A percentile compares a stretch with the other conserved stretches of the same genome.
These are phyloP conservation scores for Hiodon tergisus DNA, from an alignment of 2,113 vertebrate genomes.

Conservation along the genomic window DNA sequence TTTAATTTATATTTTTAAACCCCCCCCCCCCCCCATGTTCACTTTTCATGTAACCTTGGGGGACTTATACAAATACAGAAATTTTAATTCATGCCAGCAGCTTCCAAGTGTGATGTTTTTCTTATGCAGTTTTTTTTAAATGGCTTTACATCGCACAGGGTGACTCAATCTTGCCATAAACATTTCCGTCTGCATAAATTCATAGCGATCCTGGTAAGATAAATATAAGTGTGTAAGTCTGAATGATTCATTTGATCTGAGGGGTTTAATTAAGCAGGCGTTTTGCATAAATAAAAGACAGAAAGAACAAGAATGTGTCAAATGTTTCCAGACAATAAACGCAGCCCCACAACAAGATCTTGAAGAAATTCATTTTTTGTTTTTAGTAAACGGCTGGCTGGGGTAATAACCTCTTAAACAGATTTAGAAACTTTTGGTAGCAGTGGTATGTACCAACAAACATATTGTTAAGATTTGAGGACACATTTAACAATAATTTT, in stretches of 20 bases:
- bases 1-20: too few relatives aligned
- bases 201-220: neutral
- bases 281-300: neutral
- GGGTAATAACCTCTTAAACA: too few relatives aligned
- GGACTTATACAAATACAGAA: neutral
- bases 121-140: neutral
- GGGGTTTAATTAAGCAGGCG: constrained; percentile 8
- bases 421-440: too few relatives aligned
- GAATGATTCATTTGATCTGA: neutral
- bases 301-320: neutral
- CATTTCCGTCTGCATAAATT: constrained; percentile 6
- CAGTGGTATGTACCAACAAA: too few relatives aligned
- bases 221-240: constrained; percentile 1
- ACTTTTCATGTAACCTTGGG: neutral
- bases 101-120: constrained; percentile 1
- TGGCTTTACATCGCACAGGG: neutral
- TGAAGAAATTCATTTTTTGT: too few relatives aligned
- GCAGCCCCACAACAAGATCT: too few relatives aligned
- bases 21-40: neutral
- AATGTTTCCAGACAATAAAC: neutral
- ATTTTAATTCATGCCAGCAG: neutral
- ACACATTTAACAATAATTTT: too few relatives aligned
- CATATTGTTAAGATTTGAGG: too few relatives aligned
- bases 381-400: too few relatives aligned
- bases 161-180: neutral